A percentile compares a stretch with the other conserved stretches of the same genome.
Conservation (phyloP, 2,888 invertebrate genomes). For the Acleris laterana region DNA sequence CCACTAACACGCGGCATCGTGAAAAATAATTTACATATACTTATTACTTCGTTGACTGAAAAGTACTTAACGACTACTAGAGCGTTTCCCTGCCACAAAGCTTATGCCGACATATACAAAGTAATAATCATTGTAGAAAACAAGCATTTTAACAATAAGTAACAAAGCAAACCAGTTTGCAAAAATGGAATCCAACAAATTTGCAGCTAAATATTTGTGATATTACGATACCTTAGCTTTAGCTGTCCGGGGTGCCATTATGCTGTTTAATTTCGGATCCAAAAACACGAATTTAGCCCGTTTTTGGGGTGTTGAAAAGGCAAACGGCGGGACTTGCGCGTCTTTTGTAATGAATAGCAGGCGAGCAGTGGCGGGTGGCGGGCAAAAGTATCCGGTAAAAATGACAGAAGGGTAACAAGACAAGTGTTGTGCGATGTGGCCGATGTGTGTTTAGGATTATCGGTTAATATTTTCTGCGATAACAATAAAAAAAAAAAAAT, state of each 20-base stretch:
- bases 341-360: slow-evolving; percentile 43
- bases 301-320: slow-evolving; percentile 37
- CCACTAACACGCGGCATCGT: slow-evolving; percentile 30
- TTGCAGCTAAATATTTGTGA: slow-evolving; percentile 36
- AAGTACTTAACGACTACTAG: not conserved
- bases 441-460: not conserved
- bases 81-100: not conserved
- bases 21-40: not conserved
- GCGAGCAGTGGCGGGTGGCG: slow-evolving; percentile 55
- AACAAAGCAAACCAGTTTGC: slow-evolving; percentile 62
- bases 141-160: slow-evolving; percentile 41
- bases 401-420: slow-evolving; percentile 72
- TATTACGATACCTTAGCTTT: slow-evolving; percentile 69
- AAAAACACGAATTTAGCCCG: slow-evolving; percentile 44
- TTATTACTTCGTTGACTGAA: not conserved
- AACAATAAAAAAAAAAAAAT: too few relatives aligned
- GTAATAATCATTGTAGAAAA: slow-evolving; percentile 13
- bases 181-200: slow-evolving; percentile 42
- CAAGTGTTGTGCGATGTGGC: slow-evolving; percentile 44
- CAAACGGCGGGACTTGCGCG: slow-evolving; percentile 47
- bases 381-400: slow-evolving; percentile 69
- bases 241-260: slow-evolving; percentile 73
- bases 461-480: not conserved
- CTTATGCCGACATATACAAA: slow-evolving; percentile 3
- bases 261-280: slow-evolving; percentile 46